Evolutionary conservation across 2,797 vertebrate species (phyloP).

Genomic region (Schizopygopsis pylzovi): DNA sequence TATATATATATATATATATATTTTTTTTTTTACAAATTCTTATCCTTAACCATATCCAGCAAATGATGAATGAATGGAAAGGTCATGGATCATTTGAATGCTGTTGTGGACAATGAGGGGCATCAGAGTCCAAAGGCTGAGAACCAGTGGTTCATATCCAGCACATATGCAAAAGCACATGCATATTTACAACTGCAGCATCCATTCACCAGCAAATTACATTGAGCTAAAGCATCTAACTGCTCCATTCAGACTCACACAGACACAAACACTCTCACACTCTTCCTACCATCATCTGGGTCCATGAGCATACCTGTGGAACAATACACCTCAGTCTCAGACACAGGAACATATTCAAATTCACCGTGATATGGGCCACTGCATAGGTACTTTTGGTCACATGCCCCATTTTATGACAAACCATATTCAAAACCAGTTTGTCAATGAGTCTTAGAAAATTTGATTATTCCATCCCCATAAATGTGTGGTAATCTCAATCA

Average conservation of each 20-base stretch:
- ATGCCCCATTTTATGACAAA: constrained; percentile 18
- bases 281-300: constrained; percentile 77
- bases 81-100: background rate
- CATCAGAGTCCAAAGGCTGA: background rate
- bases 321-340: constrained; percentile 75
- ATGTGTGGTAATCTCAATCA: background rate
- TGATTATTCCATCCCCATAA: background rate
- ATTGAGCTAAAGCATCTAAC: background rate
- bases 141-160: constrained; percentile 1
- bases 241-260: constrained; percentile 28
- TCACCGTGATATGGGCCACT: background rate
- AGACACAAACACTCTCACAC: constrained; percentile 41
- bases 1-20: background rate
- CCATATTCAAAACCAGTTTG: background rate
- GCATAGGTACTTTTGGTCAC: background rate
- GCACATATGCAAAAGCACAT: background rate
- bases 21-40: background rate
- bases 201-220: background rate
- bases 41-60: background rate
- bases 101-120: background rate
- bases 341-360: constrained; percentile 44
- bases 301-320: constrained; percentile 83
- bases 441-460: background rate
- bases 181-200: constrained; percentile 2
- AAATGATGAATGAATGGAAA: background rate